These are phyloP conservation scores for Synergus japonicus DNA, from an alignment of 2,888 invertebrate species.

Conservation along the genomic window DNA sequence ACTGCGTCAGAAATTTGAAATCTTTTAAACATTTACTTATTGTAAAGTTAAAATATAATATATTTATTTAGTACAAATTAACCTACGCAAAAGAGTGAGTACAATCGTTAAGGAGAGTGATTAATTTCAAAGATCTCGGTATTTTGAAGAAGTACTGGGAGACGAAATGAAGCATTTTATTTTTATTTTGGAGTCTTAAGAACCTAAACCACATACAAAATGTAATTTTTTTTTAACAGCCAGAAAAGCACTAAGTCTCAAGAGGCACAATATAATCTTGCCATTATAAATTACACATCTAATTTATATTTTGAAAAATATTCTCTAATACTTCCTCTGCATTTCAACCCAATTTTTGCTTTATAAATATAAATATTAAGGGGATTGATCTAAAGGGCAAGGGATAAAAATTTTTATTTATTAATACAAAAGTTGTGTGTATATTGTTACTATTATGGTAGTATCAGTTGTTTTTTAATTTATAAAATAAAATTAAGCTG, in stretches of 20 bases:
- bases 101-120: neutral
- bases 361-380: neutral
- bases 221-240: neutral
- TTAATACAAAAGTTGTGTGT: neutral
- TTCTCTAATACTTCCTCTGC: neutral
- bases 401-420: neutral
- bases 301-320: neutral
- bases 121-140: neutral
- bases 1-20: neutral
- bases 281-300: neutral
- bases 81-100: neutral
- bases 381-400: neutral
- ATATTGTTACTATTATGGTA: neutral
- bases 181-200: neutral
- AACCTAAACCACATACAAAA: neutral
- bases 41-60: neutral
- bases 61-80: constrained; percentile 39
- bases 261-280: neutral
- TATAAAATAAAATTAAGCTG: neutral
- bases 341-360: neutral
- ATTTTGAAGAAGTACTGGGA: neutral
- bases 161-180: neutral
- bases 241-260: neutral
- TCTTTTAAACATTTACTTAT: neutral
- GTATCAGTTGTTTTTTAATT: neutral